Evolutionary conservation across 2,113 vertebrate species (phyloP).

Genomic region (Aegithalos caudatus): DNA sequence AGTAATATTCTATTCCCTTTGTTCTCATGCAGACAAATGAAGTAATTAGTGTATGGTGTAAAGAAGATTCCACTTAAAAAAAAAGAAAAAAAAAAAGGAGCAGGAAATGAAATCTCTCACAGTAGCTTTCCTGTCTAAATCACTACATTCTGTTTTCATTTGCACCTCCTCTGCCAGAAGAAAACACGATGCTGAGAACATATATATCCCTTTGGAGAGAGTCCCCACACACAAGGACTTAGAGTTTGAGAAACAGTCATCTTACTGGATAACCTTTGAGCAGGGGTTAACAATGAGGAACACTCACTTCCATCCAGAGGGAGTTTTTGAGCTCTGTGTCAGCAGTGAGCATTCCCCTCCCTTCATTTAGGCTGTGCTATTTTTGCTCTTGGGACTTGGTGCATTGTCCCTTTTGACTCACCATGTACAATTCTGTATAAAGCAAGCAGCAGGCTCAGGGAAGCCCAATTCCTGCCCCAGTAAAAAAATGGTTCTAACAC

Average conservation of each 20-base stretch:
- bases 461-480: not conserved
- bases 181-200: not conserved
- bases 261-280: not conserved
- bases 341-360: not conserved
- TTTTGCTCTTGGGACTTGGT: not conserved
- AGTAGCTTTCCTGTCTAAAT: not conserved
- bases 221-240: not conserved
- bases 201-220: not conserved
- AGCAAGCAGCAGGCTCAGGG: not conserved
- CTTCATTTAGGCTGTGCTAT: not conserved
- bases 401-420: not conserved
- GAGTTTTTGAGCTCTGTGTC: not conserved
- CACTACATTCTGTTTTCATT: not conserved
- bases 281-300: not conserved
- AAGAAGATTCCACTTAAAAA: not conserved
- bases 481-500: not conserved
- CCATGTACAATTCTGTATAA: not conserved
- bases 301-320: not conserved
- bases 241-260: not conserved
- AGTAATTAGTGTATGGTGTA: not conserved
- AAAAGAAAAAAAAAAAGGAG: not conserved
- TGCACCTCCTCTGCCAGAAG: not conserved
- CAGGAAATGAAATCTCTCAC: not conserved
- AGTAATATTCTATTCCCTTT: not conserved
- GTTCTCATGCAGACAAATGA: not conserved